phyloP scores from a whole-genome alignment of 2,113 vertebrate species.

The Macquaria australasica region DNA sequence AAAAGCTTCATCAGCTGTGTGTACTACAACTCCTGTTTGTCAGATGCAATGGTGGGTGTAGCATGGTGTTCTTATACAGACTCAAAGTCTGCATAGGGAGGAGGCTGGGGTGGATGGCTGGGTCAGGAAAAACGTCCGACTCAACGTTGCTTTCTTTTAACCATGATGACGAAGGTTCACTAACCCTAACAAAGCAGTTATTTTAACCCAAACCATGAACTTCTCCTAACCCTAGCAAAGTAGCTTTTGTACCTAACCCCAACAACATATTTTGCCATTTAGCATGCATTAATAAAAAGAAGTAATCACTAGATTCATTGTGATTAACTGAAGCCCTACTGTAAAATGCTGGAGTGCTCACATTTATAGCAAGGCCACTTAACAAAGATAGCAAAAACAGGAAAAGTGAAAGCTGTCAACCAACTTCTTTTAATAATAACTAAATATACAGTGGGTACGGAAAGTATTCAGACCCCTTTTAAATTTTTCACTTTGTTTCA shows the following conservation, averaged over 20 bases:
- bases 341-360: background rate
- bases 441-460: no score
- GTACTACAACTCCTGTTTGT: background rate
- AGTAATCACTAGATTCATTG: background rate
- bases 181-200: background rate
- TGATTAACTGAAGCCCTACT: background rate
- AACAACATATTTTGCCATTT: background rate
- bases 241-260: background rate
- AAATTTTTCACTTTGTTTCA: no score
- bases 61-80: background rate
- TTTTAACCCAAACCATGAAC: background rate
- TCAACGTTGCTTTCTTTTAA: background rate
- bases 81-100: background rate
- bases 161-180: background rate
- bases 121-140: background rate
- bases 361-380: background rate
- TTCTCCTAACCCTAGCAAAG: no score
- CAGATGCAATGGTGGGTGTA: background rate
- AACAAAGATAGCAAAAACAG: background rate
- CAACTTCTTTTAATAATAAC: background rate
- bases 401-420: background rate
- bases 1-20: background rate
- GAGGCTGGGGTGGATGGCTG: background rate
- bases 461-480: no score
- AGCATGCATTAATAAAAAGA: background rate